Conservation (phyloP, 2,113 vertebrate species). For the Leptobrachium ailaonicum region DNA sequence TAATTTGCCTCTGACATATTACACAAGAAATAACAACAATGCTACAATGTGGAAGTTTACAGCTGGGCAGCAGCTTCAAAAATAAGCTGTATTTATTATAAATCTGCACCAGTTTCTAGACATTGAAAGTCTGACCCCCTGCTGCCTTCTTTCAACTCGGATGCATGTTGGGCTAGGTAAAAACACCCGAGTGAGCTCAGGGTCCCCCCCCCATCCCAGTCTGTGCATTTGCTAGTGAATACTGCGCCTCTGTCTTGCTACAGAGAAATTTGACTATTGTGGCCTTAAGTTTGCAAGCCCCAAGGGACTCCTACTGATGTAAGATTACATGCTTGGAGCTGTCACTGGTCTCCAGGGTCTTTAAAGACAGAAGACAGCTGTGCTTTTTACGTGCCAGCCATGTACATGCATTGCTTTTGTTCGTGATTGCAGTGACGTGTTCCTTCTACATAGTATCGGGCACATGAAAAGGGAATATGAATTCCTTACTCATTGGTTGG, state of each 20-base stretch:
- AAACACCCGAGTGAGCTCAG: no score
- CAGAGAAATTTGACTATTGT: slow-evolving; percentile 52
- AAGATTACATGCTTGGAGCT: slow-evolving; percentile 58
- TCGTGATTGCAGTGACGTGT: slow-evolving; percentile 45
- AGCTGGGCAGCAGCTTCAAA: no score
- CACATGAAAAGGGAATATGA: slow-evolving; percentile 43
- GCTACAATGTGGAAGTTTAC: no score
- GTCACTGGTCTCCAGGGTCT: slow-evolving; percentile 54
- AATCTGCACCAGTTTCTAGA: no score
- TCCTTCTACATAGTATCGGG: slow-evolving; percentile 36
- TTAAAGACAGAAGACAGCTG: slow-evolving; percentile 63
- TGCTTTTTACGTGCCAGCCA: slow-evolving; percentile 51
- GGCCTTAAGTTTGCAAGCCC: slow-evolving; percentile 59
- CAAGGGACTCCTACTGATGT: slow-evolving; percentile 60
- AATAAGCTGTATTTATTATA: no score
- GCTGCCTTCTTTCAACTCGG: no score
- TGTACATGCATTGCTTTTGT: slow-evolving; percentile 45
- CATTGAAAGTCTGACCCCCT: no score
- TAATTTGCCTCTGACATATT: no score
- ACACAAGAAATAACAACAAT: no score
- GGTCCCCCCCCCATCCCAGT: no score
- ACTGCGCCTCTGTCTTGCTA: slow-evolving; percentile 52
- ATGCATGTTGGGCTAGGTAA: no score
- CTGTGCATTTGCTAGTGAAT: slow-evolving; percentile 57
- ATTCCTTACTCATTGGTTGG: slow-evolving; percentile 3